These are phyloP conservation scores for Ormia ochracea DNA, from an alignment of 2,888 invertebrate species.

Conservation along the genomic window DNA sequence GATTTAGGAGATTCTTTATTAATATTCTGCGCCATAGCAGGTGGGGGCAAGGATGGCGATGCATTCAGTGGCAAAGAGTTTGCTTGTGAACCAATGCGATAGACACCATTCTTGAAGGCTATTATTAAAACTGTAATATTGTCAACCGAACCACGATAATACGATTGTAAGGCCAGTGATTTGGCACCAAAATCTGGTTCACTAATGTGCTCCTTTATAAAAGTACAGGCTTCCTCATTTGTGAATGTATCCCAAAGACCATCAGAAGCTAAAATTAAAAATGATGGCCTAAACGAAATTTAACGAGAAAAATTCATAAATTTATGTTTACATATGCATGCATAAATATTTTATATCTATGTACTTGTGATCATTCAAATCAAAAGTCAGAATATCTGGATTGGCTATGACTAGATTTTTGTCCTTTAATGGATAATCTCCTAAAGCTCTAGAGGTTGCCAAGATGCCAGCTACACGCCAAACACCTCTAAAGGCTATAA, in stretches of 20 bases:
- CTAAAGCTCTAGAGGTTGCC: conserved; percentile 95
- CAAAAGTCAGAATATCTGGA: conserved; percentile 95
- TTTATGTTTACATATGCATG: not conserved
- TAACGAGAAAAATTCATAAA: conserved; percentile 26
- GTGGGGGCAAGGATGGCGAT: conserved; percentile 9
- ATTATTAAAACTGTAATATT: conserved; percentile 96
- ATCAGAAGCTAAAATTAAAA: conserved; percentile 94
- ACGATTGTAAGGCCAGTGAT: conserved; percentile 92
- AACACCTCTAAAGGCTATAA: conserved; percentile 95
- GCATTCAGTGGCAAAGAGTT: conserved; percentile 38
- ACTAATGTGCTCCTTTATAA: conserved; percentile 88
- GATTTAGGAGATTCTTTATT: conserved; percentile 46
- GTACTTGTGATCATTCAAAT: conserved; percentile 86
- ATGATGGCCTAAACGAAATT: conserved; percentile 81
- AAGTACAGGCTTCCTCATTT: conserved; percentile 95
- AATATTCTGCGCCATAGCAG: not conserved
- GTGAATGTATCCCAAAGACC: conserved; percentile 97
- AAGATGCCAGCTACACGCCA: conserved; percentile 97
- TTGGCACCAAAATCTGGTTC: conserved; percentile 94
- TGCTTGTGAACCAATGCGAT: conserved; percentile 68
- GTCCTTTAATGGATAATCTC: conserved; percentile 96
- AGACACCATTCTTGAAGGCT: conserved; percentile 82
- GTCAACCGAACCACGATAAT: conserved; percentile 93
- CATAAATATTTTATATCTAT: conserved; percentile 37
- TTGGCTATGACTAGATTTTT: conserved; percentile 95